These are phyloP conservation scores for Plagiodera versicolora DNA, from an alignment of 2,888 invertebrate species.

Conservation along the genomic window DNA sequence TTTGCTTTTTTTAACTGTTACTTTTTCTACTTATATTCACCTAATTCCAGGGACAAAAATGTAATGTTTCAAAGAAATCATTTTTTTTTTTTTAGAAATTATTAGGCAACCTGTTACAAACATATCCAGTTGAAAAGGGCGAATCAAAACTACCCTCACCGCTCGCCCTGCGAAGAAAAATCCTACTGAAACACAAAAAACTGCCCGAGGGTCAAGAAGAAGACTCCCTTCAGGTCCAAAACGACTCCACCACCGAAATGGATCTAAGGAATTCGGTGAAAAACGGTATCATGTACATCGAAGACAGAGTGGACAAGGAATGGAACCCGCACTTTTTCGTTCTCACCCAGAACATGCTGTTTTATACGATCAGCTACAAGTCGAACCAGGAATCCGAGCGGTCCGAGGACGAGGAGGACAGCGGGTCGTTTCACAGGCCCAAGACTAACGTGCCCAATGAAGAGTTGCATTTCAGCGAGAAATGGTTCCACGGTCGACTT, in stretches of 20 bases:
- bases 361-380: slow-evolving; percentile 73
- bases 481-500: slow-evolving; percentile 91
- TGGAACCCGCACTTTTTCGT: slow-evolving; percentile 96
- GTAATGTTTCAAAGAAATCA: too few species aligned
- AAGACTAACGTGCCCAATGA: slow-evolving; percentile 75
- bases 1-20: too few species aligned
- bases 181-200: slow-evolving; percentile 90
- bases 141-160: slow-evolving; percentile 84
- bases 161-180: slow-evolving; percentile 71
- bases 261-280: slow-evolving; percentile 82
- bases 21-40: too few species aligned
- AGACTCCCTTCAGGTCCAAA: slow-evolving; percentile 60
- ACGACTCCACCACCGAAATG: slow-evolving; percentile 66
- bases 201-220: slow-evolving; percentile 87
- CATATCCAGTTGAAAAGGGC: slow-evolving; percentile 76
- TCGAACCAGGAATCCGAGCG: slow-evolving; percentile 44
- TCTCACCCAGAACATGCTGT: slow-evolving; percentile 82
- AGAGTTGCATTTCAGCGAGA: slow-evolving; percentile 88
- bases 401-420: slow-evolving; percentile 52
- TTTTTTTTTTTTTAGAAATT: slow-evolving; percentile 61
- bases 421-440: slow-evolving; percentile 56
- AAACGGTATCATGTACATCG: slow-evolving; percentile 86
- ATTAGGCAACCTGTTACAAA: slow-evolving; percentile 82
- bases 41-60: too few species aligned
- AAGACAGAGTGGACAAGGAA: slow-evolving; percentile 85